Conservation (phyloP, 2,797 vertebrate species). For the Poeciliopsis infans region DNA sequence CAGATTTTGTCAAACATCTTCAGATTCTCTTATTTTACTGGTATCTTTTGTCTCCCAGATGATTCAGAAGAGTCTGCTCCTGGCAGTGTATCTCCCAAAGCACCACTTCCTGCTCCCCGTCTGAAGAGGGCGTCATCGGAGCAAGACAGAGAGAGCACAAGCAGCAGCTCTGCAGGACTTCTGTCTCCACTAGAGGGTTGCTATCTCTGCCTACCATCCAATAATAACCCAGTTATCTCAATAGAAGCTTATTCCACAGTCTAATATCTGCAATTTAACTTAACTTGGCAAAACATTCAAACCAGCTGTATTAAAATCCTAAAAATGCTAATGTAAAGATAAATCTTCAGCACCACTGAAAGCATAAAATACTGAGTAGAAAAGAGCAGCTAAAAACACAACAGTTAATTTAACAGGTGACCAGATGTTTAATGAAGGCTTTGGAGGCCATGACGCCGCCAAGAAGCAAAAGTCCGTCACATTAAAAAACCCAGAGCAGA, state of each 20-base stretch:
- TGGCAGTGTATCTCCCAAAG: slow-evolving; percentile 72
- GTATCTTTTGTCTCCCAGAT: slow-evolving; percentile 68
- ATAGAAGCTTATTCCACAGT: neutral
- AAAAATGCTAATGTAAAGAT: neutral
- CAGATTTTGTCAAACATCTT: no score
- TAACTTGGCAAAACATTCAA: neutral
- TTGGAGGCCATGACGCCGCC: slow-evolving; percentile 44
- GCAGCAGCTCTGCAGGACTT: slow-evolving; percentile 39
- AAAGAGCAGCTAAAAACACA: slow-evolving; percentile 17
- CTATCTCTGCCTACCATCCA: slow-evolving; percentile 8
- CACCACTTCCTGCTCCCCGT: slow-evolving; percentile 81
- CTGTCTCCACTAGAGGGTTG: slow-evolving; percentile 79
- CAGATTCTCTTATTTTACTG: neutral
- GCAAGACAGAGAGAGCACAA: slow-evolving; percentile 81
- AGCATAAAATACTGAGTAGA: neutral
- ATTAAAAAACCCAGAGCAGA: neutral
- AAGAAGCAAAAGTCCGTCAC: slow-evolving; percentile 21
- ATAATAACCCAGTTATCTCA: neutral
- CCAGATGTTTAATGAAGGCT: slow-evolving; percentile 46
- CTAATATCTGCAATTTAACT: neutral
- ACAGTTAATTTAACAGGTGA: slow-evolving; percentile 36
- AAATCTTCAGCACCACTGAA: neutral
- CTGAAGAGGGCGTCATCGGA: slow-evolving; percentile 86
- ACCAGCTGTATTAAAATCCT: neutral
- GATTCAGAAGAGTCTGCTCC: slow-evolving; percentile 79